Base-by-base conservation (phyloP, 2,797 vertebrate genomes). In the Epinephelus malabaricus region DNA sequence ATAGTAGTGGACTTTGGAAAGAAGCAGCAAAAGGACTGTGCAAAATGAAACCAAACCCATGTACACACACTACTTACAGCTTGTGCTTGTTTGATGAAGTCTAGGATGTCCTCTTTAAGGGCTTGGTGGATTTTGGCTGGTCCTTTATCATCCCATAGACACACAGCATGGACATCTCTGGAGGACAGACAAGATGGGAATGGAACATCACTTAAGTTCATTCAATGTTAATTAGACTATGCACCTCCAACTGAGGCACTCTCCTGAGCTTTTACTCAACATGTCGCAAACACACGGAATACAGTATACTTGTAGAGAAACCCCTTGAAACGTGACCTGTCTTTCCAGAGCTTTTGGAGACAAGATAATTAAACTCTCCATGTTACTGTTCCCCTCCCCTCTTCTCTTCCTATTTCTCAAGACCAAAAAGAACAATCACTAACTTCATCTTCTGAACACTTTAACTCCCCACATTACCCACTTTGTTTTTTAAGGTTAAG, bases 41-140 rank as follows among this genome's bases (percentile, higher is more conserved):
- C 46, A 47, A 17, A 47, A 46, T 46, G 34, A 46, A 46, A 46
- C 4, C 40, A 38, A 25, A 72, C 10, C 49, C 50, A 38, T 6
- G 17, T 2, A 40, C 8, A 61, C 69, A 73, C 10, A 9, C 12
- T 25, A 81, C 92, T 84, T 69, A 92, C 90, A 59, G 97, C 97
- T 92, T 99, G 98, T 86, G 98, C 98, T 96, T 99, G 98, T 93
- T 99, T 99, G 92, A 99, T 99, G 93, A 99, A 99, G 90, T 99
- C 98, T 88, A 99, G 95, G 90, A 99, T 99, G 92, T 99, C 98
- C 91, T 99, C 98, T 95, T 99, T 99, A 84, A 99, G 95, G 85
- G 98, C 98, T 86, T 99, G 98, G 90, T 99, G 98, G 91, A 99
- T 99, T 95, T 99, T 99, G 85, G 97, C 97, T 49, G 98, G 98